These are phyloP conservation scores for Zootermopsis nevadensis DNA, from an alignment of 2,888 invertebrate genomes.

Conservation along the genomic window DNA sequence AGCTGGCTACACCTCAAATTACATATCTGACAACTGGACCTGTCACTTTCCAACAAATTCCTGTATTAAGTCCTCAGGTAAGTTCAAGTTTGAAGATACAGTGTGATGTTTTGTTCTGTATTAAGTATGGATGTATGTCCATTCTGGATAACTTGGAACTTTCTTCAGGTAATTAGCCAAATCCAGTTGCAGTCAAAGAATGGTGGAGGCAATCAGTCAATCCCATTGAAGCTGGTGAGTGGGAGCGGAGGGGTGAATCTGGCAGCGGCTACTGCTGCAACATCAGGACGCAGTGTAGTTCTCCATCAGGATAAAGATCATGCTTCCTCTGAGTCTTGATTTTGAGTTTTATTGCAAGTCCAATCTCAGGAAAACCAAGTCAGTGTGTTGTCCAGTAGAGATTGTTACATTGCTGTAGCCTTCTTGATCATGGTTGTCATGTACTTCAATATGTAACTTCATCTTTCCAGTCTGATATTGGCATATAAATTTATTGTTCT, in stretches of 20 bases:
- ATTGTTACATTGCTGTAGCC: not conserved
- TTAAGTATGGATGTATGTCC: not conserved
- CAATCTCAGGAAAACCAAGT: constrained; percentile 38
- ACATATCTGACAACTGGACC: constrained; percentile 31
- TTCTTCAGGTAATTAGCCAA: constrained; percentile 33
- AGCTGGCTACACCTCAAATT: constrained; percentile 29
- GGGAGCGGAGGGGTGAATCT: constrained; percentile 18
- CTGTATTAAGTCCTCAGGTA: constrained; percentile 34
- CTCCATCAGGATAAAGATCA: constrained; percentile 21
- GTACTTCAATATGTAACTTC: not conserved
- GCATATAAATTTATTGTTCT: not conserved
- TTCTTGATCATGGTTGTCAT: not conserved
- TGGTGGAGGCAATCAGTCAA: constrained; percentile 11
- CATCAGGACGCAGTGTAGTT: not conserved
- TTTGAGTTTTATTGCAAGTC: constrained; percentile 23
- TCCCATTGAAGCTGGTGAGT: constrained; percentile 33
- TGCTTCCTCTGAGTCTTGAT: constrained; percentile 25
- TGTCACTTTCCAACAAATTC: constrained; percentile 36
- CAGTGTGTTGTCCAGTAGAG: constrained; percentile 7
- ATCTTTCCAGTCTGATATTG: not conserved
- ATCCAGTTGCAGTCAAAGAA: constrained; percentile 40
- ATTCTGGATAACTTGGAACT: not conserved
- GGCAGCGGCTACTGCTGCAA: constrained; percentile 9
- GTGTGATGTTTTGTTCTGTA: not conserved
- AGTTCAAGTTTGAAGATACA: not conserved